Percentiles rank a stretch among this genome's conserved stretches.
Evolutionary conservation across 2,113 vertebrate species (phyloP).

Genomic region (Nothocercus julius): DNA sequence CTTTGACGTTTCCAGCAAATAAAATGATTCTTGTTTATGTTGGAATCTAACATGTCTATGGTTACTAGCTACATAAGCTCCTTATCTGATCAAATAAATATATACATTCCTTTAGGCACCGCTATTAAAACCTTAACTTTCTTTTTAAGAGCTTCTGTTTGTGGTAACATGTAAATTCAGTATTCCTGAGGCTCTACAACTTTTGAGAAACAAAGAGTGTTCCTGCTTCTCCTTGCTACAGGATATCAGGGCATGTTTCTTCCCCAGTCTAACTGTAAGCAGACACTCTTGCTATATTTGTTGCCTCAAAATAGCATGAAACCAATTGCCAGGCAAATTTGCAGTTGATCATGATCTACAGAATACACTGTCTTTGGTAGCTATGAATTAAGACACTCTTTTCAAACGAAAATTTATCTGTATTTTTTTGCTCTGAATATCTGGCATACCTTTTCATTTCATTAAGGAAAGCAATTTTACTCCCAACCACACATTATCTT

Average conservation of each 20-base stretch:
- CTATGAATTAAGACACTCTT: neutral
- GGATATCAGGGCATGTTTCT: neutral
- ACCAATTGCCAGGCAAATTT: neutral
- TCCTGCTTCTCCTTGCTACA: neutral
- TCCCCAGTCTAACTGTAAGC: neutral
- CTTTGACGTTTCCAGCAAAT: neutral
- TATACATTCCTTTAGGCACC: slow-evolving; percentile 20
- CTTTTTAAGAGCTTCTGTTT: slow-evolving; percentile 37
- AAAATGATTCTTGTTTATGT: neutral
- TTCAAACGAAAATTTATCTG: neutral
- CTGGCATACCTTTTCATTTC: neutral
- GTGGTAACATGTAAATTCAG: neutral
- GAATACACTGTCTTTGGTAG: neutral
- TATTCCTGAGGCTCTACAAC: neutral
- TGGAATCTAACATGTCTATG: neutral
- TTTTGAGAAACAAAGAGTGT: neutral
- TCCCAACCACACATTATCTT: neutral
- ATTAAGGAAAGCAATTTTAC: neutral
- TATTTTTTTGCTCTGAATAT: neutral
- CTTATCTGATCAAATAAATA: slow-evolving; percentile 45
- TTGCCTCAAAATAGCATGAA: neutral
- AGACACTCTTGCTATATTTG: neutral
- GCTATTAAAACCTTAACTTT: neutral
- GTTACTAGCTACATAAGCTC: neutral
- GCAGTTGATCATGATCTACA: neutral